Conservation (phyloP, 2,797 vertebrate genomes). For the Peromyscus melanophrys region DNA sequence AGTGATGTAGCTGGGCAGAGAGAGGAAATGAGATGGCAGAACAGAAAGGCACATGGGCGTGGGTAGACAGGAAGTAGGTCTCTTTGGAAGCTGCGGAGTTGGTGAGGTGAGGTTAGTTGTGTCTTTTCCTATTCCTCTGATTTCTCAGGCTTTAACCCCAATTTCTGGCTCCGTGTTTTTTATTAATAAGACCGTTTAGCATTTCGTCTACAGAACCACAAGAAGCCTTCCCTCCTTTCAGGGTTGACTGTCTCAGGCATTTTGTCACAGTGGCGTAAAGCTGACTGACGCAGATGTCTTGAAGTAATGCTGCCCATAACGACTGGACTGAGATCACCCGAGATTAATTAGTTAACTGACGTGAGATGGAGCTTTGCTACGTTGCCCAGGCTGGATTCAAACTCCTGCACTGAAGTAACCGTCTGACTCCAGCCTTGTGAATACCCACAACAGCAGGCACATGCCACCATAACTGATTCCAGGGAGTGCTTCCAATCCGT, state of each 20-base stretch:
- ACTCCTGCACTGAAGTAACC: not conserved
- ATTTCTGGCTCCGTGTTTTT: too few relatives aligned
- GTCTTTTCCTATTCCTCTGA: too few relatives aligned
- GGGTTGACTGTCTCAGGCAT: not conserved
- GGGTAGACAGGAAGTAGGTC: too few relatives aligned
- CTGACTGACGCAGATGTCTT: not conserved
- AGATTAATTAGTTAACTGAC: not conserved
- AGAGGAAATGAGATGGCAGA: too few relatives aligned
- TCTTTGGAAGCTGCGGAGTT: too few relatives aligned
- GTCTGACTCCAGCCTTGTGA: not conserved
- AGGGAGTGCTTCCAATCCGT: constrained; percentile 2
- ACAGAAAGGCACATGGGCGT: too few relatives aligned
- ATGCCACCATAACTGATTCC: not conserved
- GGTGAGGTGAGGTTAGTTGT: too few relatives aligned
- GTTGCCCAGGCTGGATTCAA: not conserved
- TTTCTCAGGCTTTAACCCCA: too few relatives aligned
- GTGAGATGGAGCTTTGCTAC: not conserved
- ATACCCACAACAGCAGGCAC: not conserved
- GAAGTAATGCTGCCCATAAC: not conserved
- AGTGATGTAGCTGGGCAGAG: too few relatives aligned
- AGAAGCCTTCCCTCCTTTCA: not conserved
- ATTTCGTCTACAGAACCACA: too few relatives aligned
- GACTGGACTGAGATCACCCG: not conserved
- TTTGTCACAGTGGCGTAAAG: not conserved
- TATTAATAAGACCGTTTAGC: too few relatives aligned